A percentile compares a stretch with the other conserved stretches of the same genome.
Evolutionary conservation across 2,113 vertebrate species (phyloP).

Genomic region (Hystrix brachyura): DNA sequence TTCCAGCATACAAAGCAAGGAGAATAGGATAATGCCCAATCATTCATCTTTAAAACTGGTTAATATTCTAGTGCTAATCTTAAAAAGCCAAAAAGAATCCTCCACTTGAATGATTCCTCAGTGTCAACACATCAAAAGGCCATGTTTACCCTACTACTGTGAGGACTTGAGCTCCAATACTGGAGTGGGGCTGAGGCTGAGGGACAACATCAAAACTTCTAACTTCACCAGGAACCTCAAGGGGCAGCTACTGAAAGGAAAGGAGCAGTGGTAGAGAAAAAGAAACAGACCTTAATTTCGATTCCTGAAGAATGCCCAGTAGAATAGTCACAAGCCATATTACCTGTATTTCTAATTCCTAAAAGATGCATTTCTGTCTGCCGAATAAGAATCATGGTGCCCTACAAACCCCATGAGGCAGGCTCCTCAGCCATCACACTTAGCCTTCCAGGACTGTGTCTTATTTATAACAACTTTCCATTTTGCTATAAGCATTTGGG

Average conservation of each 20-base stretch:
- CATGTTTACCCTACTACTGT: background rate
- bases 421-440: background rate
- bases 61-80: slow-evolving; percentile 5
- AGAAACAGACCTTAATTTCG: slow-evolving; percentile 16
- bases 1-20: background rate
- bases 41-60: background rate
- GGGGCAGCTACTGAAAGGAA: background rate
- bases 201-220: background rate
- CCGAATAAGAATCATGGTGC: background rate
- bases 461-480: slow-evolving; percentile 15
- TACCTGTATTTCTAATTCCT: slow-evolving; percentile 27
- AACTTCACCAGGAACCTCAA: background rate
- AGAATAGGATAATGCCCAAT: background rate
- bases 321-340: background rate
- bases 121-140: background rate
- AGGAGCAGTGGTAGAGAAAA: background rate
- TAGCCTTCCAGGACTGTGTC: background rate
- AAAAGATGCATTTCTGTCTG: slow-evolving; percentile 2
- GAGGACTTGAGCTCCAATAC: background rate
- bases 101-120: background rate
- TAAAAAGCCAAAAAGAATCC: background rate
- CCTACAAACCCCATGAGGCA: background rate
- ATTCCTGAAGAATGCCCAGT: background rate
- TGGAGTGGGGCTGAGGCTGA: too few relatives aligned
- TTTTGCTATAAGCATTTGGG: background rate